Evolutionary conservation across 1,140 invertebrate genomes (phyloP), one percentile per base, ranked within the genome.

Genomic region (Orchestia grillus): DNA sequence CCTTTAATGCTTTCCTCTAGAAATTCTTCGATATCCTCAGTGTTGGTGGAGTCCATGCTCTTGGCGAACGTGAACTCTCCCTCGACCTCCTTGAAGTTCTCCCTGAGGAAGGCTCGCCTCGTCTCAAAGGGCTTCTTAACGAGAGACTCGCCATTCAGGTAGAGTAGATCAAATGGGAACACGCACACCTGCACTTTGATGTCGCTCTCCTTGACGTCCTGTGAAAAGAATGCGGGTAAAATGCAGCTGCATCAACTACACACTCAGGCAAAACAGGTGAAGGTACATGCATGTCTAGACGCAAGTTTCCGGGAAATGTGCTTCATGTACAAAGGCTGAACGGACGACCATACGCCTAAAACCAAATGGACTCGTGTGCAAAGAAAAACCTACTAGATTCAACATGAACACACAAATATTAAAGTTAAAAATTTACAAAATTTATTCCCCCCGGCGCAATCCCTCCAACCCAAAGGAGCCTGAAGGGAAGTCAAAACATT

Each of bases 121-220:
- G 98, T 98, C 6, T 98, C 97, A 96, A 99, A 98, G 0, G 99
- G 98, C 97, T 98, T 97, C 95, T 98, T 98, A 0, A 99, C 99
- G 0, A 99, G 97, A 0, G 99, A 97, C 97, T 98, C 98, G 0
- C 99, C 99, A 98, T 99, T 99, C 0, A 99, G 98, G 97, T 99
- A 99, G 0, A 99, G 97, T 62, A 99, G 97, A 98, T 99, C 99
- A 98, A 99, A 99, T 97, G 99, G 99, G 97, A 99, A 99, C 23
- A 99, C 98, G 97, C 99, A 99, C 87, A 99, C 99, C 97, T 99
- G 98, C 16, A 99, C 99, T 97, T 99, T 99, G 96, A 99, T 99
- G 95, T 99, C 98, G 0, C 98, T 97, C 97, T 99, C 98, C 97
- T 98, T 98, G 0, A 99, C 99, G 98, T 99, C 99, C 98, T 99